A percentile compares a stretch with the other conserved stretches of the same genome.
Conservation (phyloP, 2,888 invertebrate species). For the Tipula helvola region DNA sequence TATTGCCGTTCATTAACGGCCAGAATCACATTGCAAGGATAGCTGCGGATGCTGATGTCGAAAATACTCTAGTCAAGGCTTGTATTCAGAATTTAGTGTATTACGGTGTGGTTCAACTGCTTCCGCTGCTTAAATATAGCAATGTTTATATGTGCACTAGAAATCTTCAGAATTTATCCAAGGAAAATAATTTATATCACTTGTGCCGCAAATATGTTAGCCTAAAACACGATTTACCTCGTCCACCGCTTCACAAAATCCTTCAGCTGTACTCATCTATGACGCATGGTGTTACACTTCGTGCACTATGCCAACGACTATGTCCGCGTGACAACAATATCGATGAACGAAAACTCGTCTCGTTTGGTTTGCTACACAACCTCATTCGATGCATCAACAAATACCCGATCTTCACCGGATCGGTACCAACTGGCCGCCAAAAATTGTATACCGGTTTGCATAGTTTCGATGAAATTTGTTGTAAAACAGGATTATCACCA, state of each 20-base stretch:
- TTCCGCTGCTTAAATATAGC: slow-evolving; percentile 73
- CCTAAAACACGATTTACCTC: slow-evolving; percentile 26
- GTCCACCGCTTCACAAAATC: slow-evolving; percentile 31
- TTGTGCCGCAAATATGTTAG: slow-evolving; percentile 44
- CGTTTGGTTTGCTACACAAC: slow-evolving; percentile 45
- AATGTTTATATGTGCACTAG: slow-evolving; percentile 76
- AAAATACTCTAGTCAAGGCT: slow-evolving; percentile 85
- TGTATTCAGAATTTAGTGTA: slow-evolving; percentile 87
- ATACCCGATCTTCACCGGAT: slow-evolving; percentile 39
- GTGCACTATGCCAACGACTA: slow-evolving; percentile 52
- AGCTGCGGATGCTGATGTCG: slow-evolving; percentile 80
- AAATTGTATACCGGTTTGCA: slow-evolving; percentile 66
- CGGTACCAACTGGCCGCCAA: slow-evolving; percentile 39
- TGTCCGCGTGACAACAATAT: slow-evolving; percentile 45
- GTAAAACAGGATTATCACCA: slow-evolving; percentile 61
- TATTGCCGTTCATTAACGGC: slow-evolving; percentile 80
- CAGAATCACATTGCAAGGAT: slow-evolving; percentile 86
- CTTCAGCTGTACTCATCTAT: slow-evolving; percentile 50
- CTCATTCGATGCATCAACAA: slow-evolving; percentile 46
- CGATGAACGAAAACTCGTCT: slow-evolving; percentile 40
- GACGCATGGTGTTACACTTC: slow-evolving; percentile 56
- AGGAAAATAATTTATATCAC: slow-evolving; percentile 51
- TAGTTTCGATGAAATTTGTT: slow-evolving; percentile 84
- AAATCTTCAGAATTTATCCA: slow-evolving; percentile 53
- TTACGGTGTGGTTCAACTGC: slow-evolving; percentile 57